Evolutionary conservation across 2,888 invertebrate species (phyloP).

Genomic region (Odiellus spinosus): DNA sequence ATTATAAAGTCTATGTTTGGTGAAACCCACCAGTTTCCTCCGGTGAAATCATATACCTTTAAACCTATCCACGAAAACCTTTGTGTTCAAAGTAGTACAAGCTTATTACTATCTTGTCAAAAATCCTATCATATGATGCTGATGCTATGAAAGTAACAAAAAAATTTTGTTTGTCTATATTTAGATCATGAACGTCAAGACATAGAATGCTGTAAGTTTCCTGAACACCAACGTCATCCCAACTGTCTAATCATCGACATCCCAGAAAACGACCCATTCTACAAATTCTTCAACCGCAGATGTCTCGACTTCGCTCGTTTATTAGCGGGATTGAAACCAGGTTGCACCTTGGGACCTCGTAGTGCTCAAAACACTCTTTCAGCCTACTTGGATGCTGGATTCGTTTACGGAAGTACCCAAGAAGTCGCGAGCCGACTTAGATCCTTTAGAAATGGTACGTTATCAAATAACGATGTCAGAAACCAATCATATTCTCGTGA

Average conservation of each 20-base stretch:
- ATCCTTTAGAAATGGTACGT: slow-evolving; percentile 20
- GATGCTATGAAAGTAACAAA: too few species aligned
- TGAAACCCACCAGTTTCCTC: too few species aligned
- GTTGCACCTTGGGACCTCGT: slow-evolving; percentile 42
- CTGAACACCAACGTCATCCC: slow-evolving; percentile 20
- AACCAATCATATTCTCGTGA: background rate
- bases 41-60: too few species aligned
- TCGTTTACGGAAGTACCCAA: slow-evolving; percentile 73
- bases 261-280: slow-evolving; percentile 24
- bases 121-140: too few species aligned
- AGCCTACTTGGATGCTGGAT: slow-evolving; percentile 71
- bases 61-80: too few species aligned
- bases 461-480: background rate
- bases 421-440: slow-evolving; percentile 42
- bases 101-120: too few species aligned
- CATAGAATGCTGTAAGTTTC: slow-evolving; percentile 19
- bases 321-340: slow-evolving; percentile 22
- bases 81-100: too few species aligned
- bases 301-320: slow-evolving; percentile 23
- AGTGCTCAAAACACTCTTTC: slow-evolving; percentile 72
- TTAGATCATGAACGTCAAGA: slow-evolving; percentile 14
- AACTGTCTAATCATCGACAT: slow-evolving; percentile 23
- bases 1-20: too few species aligned
- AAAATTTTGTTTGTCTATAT: too few species aligned
- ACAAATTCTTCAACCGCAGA: slow-evolving; percentile 21